These are phyloP conservation scores for Trichopria drosophilae DNA, from an alignment of 2,888 invertebrate genomes.

Conservation along the genomic window DNA sequence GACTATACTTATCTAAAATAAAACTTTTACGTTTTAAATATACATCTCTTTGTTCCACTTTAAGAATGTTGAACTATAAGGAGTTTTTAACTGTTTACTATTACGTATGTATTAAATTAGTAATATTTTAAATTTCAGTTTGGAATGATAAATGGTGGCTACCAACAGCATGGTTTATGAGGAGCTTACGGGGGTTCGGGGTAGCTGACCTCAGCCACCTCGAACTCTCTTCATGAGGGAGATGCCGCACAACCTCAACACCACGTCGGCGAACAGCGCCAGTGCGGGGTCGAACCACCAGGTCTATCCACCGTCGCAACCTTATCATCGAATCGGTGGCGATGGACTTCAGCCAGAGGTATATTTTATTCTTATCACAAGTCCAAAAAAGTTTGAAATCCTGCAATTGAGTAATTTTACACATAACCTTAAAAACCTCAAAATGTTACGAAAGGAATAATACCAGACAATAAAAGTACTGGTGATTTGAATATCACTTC, in stretches of 20 bases:
- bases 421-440: no score
- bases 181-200: conserved; percentile 56
- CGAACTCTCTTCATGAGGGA: conserved; percentile 55
- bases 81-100: no score
- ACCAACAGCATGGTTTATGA: conserved; percentile 59
- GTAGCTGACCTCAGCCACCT: conserved; percentile 61
- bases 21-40: no score
- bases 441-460: no score
- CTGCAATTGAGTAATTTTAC: neutral
- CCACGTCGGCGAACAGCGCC: conserved; percentile 53
- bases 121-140: conserved; percentile 33
- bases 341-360: conserved; percentile 58
- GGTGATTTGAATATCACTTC: no score
- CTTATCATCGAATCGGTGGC: conserved; percentile 43
- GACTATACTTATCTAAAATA: no score
- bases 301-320: conserved; percentile 46
- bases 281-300: conserved; percentile 53
- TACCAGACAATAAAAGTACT: no score
- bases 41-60: no score
- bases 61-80: no score
- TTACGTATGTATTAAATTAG: no score
- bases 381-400: neutral
- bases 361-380: conserved; percentile 9
- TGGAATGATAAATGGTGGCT: conserved; percentile 54
- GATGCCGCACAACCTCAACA: conserved; percentile 56